phyloP scores from a whole-genome alignment of 2,113 vertebrate genomes.

The Lampris incognitus region DNA sequence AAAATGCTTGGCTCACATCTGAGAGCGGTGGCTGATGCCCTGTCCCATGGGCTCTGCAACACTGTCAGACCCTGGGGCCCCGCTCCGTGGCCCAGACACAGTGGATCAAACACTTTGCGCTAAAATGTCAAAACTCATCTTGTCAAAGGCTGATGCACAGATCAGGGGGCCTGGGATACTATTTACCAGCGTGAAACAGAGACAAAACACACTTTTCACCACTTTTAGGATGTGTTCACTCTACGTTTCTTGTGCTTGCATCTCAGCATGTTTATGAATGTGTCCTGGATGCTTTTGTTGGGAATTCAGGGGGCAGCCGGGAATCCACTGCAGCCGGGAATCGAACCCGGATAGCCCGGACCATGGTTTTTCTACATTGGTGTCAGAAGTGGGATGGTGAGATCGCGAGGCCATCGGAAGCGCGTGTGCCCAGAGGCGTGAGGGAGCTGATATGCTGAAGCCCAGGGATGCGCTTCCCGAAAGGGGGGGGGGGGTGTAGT shows the following conservation, averaged over 20 bases:
- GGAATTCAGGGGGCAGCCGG: background rate
- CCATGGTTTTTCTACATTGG: no score
- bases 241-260: conserved; percentile 45
- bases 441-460: no score
- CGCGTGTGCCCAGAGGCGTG: no score
- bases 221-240: conserved; percentile 32
- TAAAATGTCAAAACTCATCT: conserved; percentile 54
- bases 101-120: conserved; percentile 49
- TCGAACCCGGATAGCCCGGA: no score
- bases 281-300: conserved; percentile 26
- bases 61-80: conserved; percentile 53
- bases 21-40: conserved; percentile 39
- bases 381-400: no score
- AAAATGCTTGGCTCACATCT: conserved; percentile 44
- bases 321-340: no score
- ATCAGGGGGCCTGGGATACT: conserved; percentile 27
- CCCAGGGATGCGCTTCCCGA: no score
- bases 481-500: no score
- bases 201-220: conserved; percentile 32
- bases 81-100: conserved; percentile 33
- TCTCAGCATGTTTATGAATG: conserved; percentile 44
- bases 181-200: conserved; percentile 30
- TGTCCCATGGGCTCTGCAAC: conserved; percentile 38
- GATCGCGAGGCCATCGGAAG: no score
- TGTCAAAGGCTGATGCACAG: conserved; percentile 15